Conservation (phyloP, 2,113 vertebrate species). For the Tupaia tana region DNA sequence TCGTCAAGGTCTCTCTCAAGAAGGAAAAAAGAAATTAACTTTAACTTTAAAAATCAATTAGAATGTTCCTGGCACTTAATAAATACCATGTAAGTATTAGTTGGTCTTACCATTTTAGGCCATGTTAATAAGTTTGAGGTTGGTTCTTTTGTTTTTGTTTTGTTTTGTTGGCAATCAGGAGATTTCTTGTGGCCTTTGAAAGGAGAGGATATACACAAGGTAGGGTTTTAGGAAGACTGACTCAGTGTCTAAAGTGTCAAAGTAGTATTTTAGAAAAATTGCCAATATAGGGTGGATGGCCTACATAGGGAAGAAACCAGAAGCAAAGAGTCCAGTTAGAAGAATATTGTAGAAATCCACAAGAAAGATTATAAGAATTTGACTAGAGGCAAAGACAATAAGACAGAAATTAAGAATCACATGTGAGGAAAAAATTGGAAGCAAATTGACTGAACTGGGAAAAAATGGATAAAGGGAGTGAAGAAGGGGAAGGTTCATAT, state of each 20-base stretch:
- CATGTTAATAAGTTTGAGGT: conserved; percentile 13
- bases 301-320: neutral
- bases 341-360: conserved; percentile 4
- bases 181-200: conserved; percentile 17
- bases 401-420: conserved; percentile 15
- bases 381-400: conserved; percentile 4
- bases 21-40: too few species aligned
- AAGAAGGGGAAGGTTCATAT: conserved; percentile 3
- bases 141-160: neutral
- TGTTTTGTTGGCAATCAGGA: neutral
- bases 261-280: neutral
- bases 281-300: neutral
- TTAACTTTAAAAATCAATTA: conserved; percentile 32
- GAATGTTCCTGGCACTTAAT: neutral
- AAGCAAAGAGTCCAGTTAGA: neutral
- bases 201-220: neutral
- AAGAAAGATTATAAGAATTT: neutral
- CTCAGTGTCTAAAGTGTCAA: neutral
- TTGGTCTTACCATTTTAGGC: neutral
- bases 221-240: neutral
- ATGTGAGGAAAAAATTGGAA: neutral
- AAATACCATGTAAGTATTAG: neutral
- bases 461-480: neutral
- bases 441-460: conserved; percentile 13
- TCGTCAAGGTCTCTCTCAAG: too few species aligned